Base-by-base conservation (phyloP, 2,888 invertebrate species). In the Merodon equestris region DNA sequence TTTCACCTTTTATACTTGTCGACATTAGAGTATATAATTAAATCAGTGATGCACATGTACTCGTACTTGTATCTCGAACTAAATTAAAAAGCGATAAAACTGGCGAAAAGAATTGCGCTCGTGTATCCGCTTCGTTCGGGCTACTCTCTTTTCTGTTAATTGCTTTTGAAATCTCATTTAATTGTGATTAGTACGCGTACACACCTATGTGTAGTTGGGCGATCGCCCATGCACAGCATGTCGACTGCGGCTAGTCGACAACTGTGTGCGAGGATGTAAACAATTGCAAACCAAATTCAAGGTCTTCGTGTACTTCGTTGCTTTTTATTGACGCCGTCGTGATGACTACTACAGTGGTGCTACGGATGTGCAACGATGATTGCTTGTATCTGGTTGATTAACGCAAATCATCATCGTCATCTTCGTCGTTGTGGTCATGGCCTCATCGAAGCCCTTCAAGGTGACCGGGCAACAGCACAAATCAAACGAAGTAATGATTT, bases 221-320 rank as follows among this genome's bases (percentile, higher is more conserved):
- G 27, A 2, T 27, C 7, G 27, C 27, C 7, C 27, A 7, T 27
- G 27, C 36, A 18, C 1, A 18, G 13, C 50, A n/a, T n/a, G n/a
- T n/a, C n/a, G n/a, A n/a, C n/a, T n/a, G n/a, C n/a, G n/a, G n/a
- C n/a, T n/a, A n/a, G n/a, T 15, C 5, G 12, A 40, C n/a, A 4
- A 14, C 5, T 27, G 47, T 73, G 38, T 47, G 40, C 50, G 40
- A 45, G n/a, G 18, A 15, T 64, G 53, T 67, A 53, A 68, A 79
- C 42, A 79, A 79, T 79, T 79, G 79, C 74, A 64, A 74, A 51
- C 79, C 74, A 60, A 79, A 79, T 68, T 79, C 79, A 79, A 79
- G 79, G 79, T 74, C 74, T 79, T 74, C 74, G 7, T 4, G 27
- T 27, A n/a, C 27, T 27, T 27, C 27, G 7, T 27, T 27, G 63